A percentile compares a stretch with the other conserved stretches of the same genome.
Conservation (phyloP, 92 coral and sea anemone genomes). For the Palythoa grandis region DNA sequence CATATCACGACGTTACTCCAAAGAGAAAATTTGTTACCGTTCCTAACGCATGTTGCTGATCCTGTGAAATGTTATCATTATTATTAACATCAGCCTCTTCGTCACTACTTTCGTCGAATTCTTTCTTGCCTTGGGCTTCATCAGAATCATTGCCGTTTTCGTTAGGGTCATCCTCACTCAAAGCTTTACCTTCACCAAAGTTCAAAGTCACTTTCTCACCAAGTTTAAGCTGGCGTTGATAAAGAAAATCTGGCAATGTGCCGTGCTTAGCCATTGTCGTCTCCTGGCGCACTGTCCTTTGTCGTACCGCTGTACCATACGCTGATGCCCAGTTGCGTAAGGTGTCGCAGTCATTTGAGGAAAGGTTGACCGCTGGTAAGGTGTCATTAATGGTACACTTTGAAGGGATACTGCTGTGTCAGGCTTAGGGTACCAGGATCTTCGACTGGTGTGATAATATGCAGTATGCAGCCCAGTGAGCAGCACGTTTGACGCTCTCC, state of each 20-base stretch:
- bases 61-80: too few relatives aligned
- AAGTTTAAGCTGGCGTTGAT: constrained; percentile 51
- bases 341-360: constrained; percentile 57
- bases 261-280: constrained; percentile 64
- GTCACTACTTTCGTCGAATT: too few relatives aligned
- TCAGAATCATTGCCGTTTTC: constrained; percentile 49
- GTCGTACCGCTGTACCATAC: constrained; percentile 67
- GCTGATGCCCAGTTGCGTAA: constrained; percentile 58
- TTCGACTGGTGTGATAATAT: constrained; percentile 23
- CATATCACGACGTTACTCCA: too few relatives aligned
- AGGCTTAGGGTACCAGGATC: constrained; percentile 49
- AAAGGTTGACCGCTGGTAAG: constrained; percentile 52
- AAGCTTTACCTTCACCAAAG: constrained; percentile 24
- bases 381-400: constrained; percentile 4
- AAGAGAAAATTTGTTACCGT: background rate
- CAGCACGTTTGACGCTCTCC: constrained; percentile 40
- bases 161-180: constrained; percentile 37
- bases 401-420: background rate
- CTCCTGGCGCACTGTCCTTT: constrained; percentile 68
- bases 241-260: constrained; percentile 41
- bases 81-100: too few relatives aligned
- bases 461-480: constrained; percentile 40
- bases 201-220: constrained; percentile 42
- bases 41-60: background rate
- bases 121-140: constrained; percentile 21